Evolutionary conservation across 2,797 vertebrate species (phyloP).

Genomic region (Alosa sapidissima): DNA sequence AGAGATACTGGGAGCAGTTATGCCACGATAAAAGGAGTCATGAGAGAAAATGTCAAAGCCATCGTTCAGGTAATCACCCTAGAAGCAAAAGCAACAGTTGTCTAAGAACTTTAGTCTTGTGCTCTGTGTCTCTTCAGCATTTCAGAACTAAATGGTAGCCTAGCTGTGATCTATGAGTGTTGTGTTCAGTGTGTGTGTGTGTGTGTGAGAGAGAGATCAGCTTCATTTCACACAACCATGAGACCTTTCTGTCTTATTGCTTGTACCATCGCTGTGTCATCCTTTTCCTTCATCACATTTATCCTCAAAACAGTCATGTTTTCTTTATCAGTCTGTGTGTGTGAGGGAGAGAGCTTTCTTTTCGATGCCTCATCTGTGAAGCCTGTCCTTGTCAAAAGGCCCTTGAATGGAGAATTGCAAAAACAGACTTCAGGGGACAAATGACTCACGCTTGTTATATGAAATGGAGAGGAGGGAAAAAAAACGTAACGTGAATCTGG

Average conservation of each 20-base stretch:
- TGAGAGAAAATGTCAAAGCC: too few species aligned
- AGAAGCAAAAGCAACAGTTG: too few species aligned
- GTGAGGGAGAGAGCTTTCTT: constrained; percentile 13
- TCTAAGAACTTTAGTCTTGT: too few species aligned
- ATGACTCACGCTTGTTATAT: constrained; percentile 8
- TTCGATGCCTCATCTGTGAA: not conserved
- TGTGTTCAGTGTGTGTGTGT: not conserved
- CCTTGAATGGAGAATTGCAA: not conserved
- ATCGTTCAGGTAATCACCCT: too few species aligned
- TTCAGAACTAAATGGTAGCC: too few species aligned
- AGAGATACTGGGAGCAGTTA: too few species aligned
- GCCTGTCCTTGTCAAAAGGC: not conserved
- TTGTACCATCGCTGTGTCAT: not conserved
- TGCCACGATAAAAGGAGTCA: too few species aligned
- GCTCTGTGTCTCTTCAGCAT: too few species aligned
- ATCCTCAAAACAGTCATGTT: constrained; percentile 3
- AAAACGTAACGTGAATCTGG: not conserved
- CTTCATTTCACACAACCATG: not conserved
- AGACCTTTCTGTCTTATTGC: not conserved
- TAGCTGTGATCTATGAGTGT: too few species aligned
- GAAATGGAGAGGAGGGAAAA: not conserved
- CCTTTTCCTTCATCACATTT: not conserved
- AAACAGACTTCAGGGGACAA: not conserved
- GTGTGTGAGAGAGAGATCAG: not conserved
- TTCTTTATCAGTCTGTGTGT: constrained; percentile 1